Conservation (phyloP, 2,797 vertebrate genomes). For the Syngnathus rostellatus region DNA sequence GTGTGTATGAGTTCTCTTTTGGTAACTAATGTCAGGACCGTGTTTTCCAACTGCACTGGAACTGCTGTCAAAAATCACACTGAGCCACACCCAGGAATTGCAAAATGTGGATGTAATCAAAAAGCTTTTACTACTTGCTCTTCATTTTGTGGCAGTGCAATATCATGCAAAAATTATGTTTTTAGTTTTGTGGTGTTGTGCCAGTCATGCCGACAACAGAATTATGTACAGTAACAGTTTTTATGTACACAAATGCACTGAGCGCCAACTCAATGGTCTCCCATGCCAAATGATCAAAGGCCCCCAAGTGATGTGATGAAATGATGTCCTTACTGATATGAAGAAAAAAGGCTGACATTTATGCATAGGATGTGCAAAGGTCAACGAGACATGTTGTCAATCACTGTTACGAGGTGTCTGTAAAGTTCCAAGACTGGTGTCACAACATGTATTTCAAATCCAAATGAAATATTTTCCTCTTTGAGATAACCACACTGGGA, state of each 20-base stretch:
- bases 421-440: conserved; percentile 7
- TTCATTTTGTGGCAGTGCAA: conserved; percentile 48
- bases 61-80: conserved; percentile 65
- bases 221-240: conserved; percentile 41
- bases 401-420: conserved; percentile 51
- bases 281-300: conserved; percentile 16
- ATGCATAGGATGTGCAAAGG: conserved; percentile 28
- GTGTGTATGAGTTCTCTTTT: conserved; percentile 7
- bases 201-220: conserved; percentile 40
- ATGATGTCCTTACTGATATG: conserved; percentile 39
- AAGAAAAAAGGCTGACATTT: conserved; percentile 30
- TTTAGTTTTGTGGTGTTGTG: conserved; percentile 35
- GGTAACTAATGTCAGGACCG: neutral
- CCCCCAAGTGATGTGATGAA: conserved; percentile 12
- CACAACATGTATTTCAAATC: neutral
- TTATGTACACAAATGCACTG: conserved; percentile 48
- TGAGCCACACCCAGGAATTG: conserved; percentile 61
- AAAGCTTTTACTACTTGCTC: conserved; percentile 52
- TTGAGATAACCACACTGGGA: too few relatives aligned
- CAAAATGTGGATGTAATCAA: conserved; percentile 62
- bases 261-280: conserved; percentile 35
- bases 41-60: conserved; percentile 53
- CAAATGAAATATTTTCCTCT: neutral
- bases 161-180: conserved; percentile 44
- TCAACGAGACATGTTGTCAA: conserved; percentile 23